Percentiles rank a stretch among this genome's conserved stretches.
phyloP scores from a whole-genome alignment of 2,797 vertebrate species.

The Cuculus canorus region DNA sequence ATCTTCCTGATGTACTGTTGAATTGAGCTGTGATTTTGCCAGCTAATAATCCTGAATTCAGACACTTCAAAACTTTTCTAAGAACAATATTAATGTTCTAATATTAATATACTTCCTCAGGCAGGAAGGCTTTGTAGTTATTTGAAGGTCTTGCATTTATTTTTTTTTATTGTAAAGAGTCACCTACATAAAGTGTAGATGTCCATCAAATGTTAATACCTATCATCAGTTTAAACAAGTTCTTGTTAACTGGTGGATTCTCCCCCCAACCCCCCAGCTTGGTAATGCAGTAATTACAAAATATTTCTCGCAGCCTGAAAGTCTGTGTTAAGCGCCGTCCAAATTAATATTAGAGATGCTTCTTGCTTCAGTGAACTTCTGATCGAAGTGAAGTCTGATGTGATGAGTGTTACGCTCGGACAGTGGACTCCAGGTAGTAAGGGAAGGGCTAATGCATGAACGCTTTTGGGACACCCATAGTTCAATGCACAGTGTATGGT shows the following conservation, averaged over 20 bases:
- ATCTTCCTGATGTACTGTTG: background rate
- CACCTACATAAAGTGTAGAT: background rate
- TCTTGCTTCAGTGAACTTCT: background rate
- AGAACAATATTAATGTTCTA: background rate
- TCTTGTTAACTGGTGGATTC: background rate
- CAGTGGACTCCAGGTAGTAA: background rate
- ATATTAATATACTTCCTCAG: background rate
- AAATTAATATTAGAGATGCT: background rate
- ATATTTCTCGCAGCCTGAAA: background rate
- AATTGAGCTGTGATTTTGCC: background rate
- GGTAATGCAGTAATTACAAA: background rate
- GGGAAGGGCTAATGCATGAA: background rate
- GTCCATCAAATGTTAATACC: background rate
- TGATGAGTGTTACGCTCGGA: background rate
- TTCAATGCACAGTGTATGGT: background rate
- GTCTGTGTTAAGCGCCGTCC: background rate
- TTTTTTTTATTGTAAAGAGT: background rate
- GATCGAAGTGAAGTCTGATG: rapidly evolving
- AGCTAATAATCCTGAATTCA: background rate
- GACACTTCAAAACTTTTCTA: background rate
- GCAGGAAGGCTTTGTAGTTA: background rate
- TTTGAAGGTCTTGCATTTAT: background rate
- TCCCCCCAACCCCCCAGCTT: no score
- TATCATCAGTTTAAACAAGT: background rate
- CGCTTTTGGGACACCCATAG: background rate